A percentile compares a stretch with the other conserved stretches of the same genome.
Conservation (phyloP, 1,140 invertebrate species). For the Leptinotarsa texana region DNA sequence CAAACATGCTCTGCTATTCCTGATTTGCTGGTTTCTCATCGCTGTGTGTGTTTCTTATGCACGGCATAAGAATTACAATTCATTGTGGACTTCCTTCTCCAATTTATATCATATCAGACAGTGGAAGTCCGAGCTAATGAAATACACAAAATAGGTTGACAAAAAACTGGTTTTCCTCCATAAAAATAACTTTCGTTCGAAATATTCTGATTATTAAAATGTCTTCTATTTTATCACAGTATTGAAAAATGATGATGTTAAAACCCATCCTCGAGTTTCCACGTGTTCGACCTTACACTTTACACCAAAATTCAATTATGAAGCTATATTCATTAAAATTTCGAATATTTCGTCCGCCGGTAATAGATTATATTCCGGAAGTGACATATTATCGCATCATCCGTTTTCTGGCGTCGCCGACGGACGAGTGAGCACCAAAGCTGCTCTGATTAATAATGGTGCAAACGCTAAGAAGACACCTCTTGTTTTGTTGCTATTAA, state of each 20-base stretch:
- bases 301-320: background rate
- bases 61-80: too few species aligned
- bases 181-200: too few species aligned
- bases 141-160: too few species aligned
- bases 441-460: constrained; percentile 34
- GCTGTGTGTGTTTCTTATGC: too few species aligned
- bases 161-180: too few species aligned
- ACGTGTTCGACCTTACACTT: background rate
- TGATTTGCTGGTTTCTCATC: too few species aligned
- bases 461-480: constrained; percentile 36
- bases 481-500: constrained; percentile 41
- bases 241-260: background rate
- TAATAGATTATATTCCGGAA: background rate
- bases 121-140: too few species aligned
- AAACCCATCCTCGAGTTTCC: background rate
- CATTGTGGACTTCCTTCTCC: too few species aligned
- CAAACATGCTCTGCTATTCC: too few species aligned
- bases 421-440: background rate
- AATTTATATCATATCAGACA: too few species aligned
- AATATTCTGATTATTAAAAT: too few species aligned
- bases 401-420: background rate
- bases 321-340: background rate
- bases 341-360: background rate
- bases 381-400: background rate
- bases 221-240: too few species aligned